Conservation (phyloP, 2,888 invertebrate species). For the Meloe dianella region DNA sequence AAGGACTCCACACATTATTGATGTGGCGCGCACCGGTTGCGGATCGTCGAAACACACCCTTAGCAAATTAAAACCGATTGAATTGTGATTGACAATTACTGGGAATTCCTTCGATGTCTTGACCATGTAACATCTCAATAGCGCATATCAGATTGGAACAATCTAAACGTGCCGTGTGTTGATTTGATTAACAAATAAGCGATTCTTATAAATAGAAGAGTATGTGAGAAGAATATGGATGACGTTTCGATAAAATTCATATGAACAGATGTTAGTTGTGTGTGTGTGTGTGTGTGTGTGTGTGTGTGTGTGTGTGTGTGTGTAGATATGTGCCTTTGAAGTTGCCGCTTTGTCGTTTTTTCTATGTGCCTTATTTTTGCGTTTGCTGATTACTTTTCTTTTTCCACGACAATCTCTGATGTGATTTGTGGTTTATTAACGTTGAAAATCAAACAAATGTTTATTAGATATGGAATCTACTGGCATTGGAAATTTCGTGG, state of each 20-base stretch:
- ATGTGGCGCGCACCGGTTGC: no score
- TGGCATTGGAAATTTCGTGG: no score
- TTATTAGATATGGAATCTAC: no score
- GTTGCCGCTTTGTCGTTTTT: not conserved
- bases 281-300: not conserved
- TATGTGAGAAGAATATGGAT: conserved; percentile 2
- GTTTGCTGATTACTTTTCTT: not conserved
- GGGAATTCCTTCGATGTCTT: not conserved
- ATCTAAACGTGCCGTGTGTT: not conserved
- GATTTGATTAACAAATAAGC: not conserved
- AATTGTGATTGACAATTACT: not conserved
- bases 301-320: not conserved
- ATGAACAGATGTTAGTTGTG: not conserved
- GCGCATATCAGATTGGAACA: not conserved
- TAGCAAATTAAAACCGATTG: not conserved
- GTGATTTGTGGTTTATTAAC: no score
- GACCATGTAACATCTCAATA: not conserved
- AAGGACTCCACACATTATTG: no score
- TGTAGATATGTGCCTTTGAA: not conserved
- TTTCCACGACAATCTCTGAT: not conserved
- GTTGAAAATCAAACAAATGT: no score
- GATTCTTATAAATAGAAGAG: not conserved
- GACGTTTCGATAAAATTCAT: conserved; percentile 5
- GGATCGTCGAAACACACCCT: no score
- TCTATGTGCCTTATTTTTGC: not conserved